These are phyloP conservation scores for Pinctada fucata DNA, from an alignment of 2,888 invertebrate species.

Conservation along the genomic window DNA sequence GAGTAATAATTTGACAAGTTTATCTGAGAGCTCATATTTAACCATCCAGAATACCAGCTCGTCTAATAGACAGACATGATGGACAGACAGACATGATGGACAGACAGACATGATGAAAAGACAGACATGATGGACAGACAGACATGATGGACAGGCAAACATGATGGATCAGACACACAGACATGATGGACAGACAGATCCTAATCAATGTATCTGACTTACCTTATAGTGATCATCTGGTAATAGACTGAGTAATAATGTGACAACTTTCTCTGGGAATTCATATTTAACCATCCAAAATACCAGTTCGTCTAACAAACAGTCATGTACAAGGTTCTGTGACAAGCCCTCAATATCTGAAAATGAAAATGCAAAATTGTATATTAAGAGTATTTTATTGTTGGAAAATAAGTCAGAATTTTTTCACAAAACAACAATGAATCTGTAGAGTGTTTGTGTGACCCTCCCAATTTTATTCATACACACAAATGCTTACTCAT, in stretches of 20 bases:
- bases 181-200: too few species aligned
- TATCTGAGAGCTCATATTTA: slow-evolving; percentile 97
- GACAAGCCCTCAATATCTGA: slow-evolving; percentile 61
- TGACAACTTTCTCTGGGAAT: slow-evolving; percentile 97
- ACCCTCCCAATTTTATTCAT: too few species aligned
- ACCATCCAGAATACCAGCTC: slow-evolving; percentile 99
- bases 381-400: too few species aligned
- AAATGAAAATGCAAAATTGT: slow-evolving; percentile 8
- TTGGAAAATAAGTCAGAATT: too few species aligned
- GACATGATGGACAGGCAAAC: too few species aligned
- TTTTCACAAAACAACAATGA: too few species aligned
- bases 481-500: too few species aligned
- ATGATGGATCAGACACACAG: too few species aligned
- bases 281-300: slow-evolving; percentile 99
- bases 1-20: slow-evolving; percentile 93
- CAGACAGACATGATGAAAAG: too few species aligned
- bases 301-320: slow-evolving; percentile 88
- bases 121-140: too few species aligned
- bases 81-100: too few species aligned
- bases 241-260: slow-evolving; percentile 94
- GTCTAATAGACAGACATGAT: slow-evolving; percentile 80
- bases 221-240: slow-evolving; percentile 97
- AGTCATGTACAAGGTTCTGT: slow-evolving; percentile 63
- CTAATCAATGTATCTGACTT: slow-evolving; percentile 15
- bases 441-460: too few species aligned